Evolutionary conservation across 2,113 vertebrate genomes (phyloP), one percentile per base, ranked within the genome.

Genomic region (Corvus moneduloides): DNA sequence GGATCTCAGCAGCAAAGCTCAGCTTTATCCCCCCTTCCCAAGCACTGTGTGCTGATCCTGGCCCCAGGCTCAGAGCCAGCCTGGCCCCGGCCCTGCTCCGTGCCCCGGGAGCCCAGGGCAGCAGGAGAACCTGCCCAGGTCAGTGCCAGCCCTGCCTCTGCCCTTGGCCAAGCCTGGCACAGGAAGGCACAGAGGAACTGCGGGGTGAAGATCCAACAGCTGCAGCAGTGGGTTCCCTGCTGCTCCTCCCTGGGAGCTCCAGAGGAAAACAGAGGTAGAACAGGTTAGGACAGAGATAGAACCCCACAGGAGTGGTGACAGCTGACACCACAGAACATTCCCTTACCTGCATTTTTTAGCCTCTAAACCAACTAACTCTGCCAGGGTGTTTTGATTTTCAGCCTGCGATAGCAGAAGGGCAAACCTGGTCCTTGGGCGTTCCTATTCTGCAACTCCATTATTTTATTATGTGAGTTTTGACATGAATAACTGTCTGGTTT

Each of bases 181-280:
- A 27, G 41, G 27, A 16, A 16, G 20, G 10, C 35, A 10, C n/a
- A 7, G 30, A 33, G 43, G 28, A 56, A 3, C 43, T 11, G n/a
- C 2, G 33, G n/a, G 6, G 2, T 68, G 30, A 11, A 41, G 48
- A 69, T 2, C 10, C 41, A 19, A 0, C 0, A 0, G 12, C 30
- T 22, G 59, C 58, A 17, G 21, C 43, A 3, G 19, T 1, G 30
- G 33, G 8, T 5, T 17, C 69, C 41, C 19, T 16, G 16, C 43
- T 37, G 14, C 15, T 26, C n/a, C 73, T 63, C 9, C 3, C 49
- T 13, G 49, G 13, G 11, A 26, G 7, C 30, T 5, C 72, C 10
- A 11, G 35, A 24, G 28, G 24, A 10, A 26, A 83, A 8, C 11
- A 0, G n/a, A 15, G 56, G 16, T 23, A 16, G 23, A 58, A 10